Conservation (phyloP, 2,888 invertebrate species). For the Microplitis deprimator region DNA sequence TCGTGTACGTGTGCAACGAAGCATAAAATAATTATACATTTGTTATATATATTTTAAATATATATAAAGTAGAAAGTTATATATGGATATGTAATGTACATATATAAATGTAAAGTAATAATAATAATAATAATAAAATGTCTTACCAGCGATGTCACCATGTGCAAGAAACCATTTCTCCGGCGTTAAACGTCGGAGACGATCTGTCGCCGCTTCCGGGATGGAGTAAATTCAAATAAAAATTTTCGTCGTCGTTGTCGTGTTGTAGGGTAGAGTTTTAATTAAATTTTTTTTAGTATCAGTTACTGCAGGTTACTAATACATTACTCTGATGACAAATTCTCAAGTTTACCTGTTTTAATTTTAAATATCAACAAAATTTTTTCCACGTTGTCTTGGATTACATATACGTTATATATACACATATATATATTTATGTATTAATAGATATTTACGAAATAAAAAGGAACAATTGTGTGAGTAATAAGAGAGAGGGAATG, state of each 20-base stretch:
- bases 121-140: neutral
- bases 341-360: conserved; percentile 17
- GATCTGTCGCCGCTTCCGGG: conserved; percentile 37
- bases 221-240: conserved; percentile 15
- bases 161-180: conserved; percentile 61
- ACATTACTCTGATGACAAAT: conserved; percentile 10
- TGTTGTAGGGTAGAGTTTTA: neutral
- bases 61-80: neutral
- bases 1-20: conserved; percentile 25
- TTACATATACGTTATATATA: conserved; percentile 11
- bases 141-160: conserved; percentile 65
- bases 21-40: conserved; percentile 20
- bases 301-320: neutral
- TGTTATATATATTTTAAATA: neutral
- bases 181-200: conserved; percentile 41
- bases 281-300: neutral
- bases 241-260: neutral
- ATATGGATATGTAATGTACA: neutral
- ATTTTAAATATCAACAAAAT: conserved; percentile 6
- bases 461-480: conserved; percentile 16
- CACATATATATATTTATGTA: neutral
- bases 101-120: neutral
- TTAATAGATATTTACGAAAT: neutral
- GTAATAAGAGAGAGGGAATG: conserved; percentile 22
- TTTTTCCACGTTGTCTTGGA: conserved; percentile 15